Evolutionary conservation across 2,113 vertebrate genomes (phyloP).

Genomic region (Dipodomys merriami): DNA sequence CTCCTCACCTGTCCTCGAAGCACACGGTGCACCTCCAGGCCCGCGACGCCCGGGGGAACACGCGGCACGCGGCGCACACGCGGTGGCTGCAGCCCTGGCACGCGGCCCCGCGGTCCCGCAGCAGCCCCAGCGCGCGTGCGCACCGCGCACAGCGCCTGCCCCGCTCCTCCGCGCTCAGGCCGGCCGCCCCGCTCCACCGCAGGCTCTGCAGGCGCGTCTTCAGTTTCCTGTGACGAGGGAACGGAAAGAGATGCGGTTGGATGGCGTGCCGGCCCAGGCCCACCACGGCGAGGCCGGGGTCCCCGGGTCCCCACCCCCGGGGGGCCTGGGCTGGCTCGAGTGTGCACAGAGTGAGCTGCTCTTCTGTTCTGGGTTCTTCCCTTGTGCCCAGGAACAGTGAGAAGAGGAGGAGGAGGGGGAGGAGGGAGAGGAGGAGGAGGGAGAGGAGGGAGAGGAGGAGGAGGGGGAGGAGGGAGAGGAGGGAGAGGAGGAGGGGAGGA

Average conservation of each 20-base stretch:
- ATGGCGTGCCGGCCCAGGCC: rapidly evolving
- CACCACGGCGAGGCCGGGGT: rapidly evolving
- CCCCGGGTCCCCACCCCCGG: too few relatives aligned
- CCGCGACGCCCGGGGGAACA: constrained; percentile 76
- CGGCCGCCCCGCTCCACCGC: constrained; percentile 85
- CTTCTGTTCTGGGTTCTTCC: too few relatives aligned
- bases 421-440: too few relatives aligned
- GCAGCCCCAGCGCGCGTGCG: constrained; percentile 87
- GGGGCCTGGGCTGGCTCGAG: too few relatives aligned
- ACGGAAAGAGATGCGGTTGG: background rate
- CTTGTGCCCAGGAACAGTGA: too few relatives aligned
- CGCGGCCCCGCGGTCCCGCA: constrained; percentile 90
- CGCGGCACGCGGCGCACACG: constrained; percentile 90
- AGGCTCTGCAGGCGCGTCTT: constrained; percentile 91
- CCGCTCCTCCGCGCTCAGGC: constrained; percentile 74
- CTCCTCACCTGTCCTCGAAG: constrained; percentile 91
- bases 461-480: too few relatives aligned
- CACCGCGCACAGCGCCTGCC: constrained; percentile 92
- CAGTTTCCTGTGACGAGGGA: constrained; percentile 87
- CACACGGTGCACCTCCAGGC: constrained; percentile 94
- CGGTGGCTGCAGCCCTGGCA: constrained; percentile 94
- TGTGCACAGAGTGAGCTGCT: too few relatives aligned
- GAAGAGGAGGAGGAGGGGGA: too few relatives aligned
- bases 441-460: too few relatives aligned
- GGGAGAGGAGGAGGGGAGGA: too few relatives aligned